phyloP scores from a whole-genome alignment of 2,113 vertebrate species.

The Oreamnos americanus region DNA sequence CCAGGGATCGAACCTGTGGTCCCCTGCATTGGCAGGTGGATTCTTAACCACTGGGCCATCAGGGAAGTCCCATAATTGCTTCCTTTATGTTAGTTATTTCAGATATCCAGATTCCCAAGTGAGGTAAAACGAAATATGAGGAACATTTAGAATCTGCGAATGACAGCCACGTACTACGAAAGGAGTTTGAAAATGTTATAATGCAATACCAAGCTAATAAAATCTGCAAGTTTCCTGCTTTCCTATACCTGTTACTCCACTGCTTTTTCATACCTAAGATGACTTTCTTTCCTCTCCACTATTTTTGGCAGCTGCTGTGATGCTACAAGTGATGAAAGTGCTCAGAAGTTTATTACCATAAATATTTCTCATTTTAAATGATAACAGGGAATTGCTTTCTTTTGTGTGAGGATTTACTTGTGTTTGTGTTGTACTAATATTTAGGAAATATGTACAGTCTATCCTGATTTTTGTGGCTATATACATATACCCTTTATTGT shows the following conservation, averaged over 20 bases:
- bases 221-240: not conserved
- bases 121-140: not conserved
- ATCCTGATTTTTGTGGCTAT: not conserved
- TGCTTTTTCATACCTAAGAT: not conserved
- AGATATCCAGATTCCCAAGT: not conserved
- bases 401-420: not conserved
- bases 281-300: not conserved
- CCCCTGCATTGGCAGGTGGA: not conserved
- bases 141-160: not conserved
- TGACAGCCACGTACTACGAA: not conserved
- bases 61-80: not conserved
- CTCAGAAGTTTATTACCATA: not conserved
- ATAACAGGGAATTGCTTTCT: not conserved
- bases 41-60: not conserved
- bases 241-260: not conserved
- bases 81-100: not conserved
- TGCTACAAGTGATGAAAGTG: not conserved
- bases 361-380: constrained; percentile 1
- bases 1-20: not conserved
- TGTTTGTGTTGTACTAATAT: not conserved
- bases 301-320: not conserved
- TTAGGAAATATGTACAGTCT: not conserved
- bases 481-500: not conserved
- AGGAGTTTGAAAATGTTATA: not conserved
- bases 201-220: not conserved